phyloP scores from a whole-genome alignment of 2,888 invertebrate genomes.

The Cephus pygmeus region DNA sequence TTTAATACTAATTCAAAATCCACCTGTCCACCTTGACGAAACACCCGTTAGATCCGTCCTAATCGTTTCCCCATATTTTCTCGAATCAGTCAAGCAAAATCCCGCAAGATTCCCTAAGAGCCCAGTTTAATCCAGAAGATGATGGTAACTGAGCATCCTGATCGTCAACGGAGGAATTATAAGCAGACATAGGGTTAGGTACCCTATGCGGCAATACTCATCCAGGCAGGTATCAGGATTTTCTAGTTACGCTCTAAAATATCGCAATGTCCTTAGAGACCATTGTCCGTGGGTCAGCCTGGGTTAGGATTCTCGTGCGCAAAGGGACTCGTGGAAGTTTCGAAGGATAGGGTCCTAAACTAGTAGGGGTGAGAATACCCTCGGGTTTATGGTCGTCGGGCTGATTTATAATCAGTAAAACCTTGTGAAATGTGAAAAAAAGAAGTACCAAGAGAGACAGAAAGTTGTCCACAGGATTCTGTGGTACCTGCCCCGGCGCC shows the following conservation, averaged over 20 bases:
- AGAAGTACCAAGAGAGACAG: conserved; percentile 32
- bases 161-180: neutral
- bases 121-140: neutral
- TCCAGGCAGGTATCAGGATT: conserved; percentile 34
- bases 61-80: conserved; percentile 25
- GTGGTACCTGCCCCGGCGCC: neutral
- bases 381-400: conserved; percentile 47
- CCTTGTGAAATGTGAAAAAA: conserved; percentile 56
- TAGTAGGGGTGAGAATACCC: conserved; percentile 31
- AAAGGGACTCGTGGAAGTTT: conserved; percentile 6
- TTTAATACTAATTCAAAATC: conserved; percentile 10
- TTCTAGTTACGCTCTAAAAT: conserved; percentile 52
- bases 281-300: conserved; percentile 35
- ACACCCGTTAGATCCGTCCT: conserved; percentile 20
- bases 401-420: conserved; percentile 57
- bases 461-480: neutral
- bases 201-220: conserved; percentile 10
- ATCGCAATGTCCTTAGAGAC: conserved; percentile 53
- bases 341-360: neutral
- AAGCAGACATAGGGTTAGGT: neutral
- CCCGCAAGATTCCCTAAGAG: neutral
- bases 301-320: conserved; percentile 16
- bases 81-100: neutral
- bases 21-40: conserved; percentile 25
- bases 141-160: neutral